Evolutionary conservation across 2,888 invertebrate species (phyloP), one percentile per base, ranked within the genome.

Genomic region (Strigamia transsilvanica): DNA sequence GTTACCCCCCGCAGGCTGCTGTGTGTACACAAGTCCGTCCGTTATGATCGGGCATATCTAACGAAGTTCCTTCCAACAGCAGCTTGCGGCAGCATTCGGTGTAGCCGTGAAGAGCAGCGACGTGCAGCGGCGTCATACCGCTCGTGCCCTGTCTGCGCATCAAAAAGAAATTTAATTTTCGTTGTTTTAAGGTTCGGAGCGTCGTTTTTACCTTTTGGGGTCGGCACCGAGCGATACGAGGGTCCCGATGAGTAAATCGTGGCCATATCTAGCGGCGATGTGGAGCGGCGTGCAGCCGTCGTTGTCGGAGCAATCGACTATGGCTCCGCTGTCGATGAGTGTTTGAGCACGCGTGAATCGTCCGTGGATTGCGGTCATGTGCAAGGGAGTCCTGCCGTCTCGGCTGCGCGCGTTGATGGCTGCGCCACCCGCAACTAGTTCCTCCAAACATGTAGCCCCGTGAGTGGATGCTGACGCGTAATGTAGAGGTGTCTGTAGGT

Each of bases 321-420:
- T 86, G 51, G 90, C 90, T 84, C 90, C 91, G 85, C 90, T 90
- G 86, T 91, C 91, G 23, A 92, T 90, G 80, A 92, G 87, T 77
- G 89, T 90, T 87, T 92, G 91, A 77, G 92, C 91, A 81, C 91
- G 88, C 0, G 91, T 91, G 85, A 91, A 92, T 85, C 91, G 88
- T 27, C 92, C 92, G 87, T 92, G 91, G 84, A 91, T 90, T 9
- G 92, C 91, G n/a, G 92, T 91, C 91, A 92, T 91, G 85, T 92
- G 92, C 61, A 92, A 88, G 0, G 92, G 90, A 4, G 92, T 91
- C 80, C 91, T 87, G 0, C 91, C 91, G 85, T 91, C 91, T 81
- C 89, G 87, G 84, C 87, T 87, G 85, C 90, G 90, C 51, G 89
- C 88, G 85, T 91, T 91, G 27, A 91, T 89, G 83, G 90, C 89